Evolutionary conservation across 2,113 vertebrate species (phyloP).

Genomic region (Trochalopteron elliotii): DNA sequence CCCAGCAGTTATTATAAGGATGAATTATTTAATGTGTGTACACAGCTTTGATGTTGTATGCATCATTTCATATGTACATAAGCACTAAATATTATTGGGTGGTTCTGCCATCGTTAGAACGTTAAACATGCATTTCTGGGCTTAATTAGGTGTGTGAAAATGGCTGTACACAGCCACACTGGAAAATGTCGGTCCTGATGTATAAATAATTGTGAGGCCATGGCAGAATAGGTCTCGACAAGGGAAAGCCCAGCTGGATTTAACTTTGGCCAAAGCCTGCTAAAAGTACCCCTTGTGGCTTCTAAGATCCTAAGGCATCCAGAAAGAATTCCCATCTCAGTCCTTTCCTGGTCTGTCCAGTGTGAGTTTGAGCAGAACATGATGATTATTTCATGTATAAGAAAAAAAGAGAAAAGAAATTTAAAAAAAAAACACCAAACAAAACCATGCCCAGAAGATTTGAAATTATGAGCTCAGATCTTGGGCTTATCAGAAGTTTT

Average conservation of each 20-base stretch:
- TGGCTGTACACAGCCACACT: neutral
- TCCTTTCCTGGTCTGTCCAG: neutral
- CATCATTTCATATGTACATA: slow-evolving; percentile 37
- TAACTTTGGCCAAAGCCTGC: neutral
- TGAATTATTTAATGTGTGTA: slow-evolving; percentile 53
- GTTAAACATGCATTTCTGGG: neutral
- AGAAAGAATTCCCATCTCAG: neutral
- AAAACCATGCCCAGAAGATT: neutral
- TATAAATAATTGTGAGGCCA: neutral
- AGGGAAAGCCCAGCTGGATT: neutral
- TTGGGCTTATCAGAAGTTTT: neutral
- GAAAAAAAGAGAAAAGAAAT: neutral
- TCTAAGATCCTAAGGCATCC: neutral
- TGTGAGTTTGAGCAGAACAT: neutral
- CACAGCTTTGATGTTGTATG: slow-evolving; percentile 24
- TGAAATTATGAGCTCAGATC: neutral
- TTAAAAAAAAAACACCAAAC: neutral
- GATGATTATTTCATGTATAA: neutral
- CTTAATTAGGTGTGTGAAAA: slow-evolving; percentile 43
- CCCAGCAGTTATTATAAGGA: neutral
- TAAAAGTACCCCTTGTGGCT: neutral
- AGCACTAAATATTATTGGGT: slow-evolving; percentile 8
- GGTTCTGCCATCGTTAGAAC: neutral
- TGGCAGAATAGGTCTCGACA: neutral
- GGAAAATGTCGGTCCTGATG: slow-evolving; percentile 14